Base-by-base conservation (phyloP, 2,797 vertebrate species). In the Miichthys miiuy region DNA sequence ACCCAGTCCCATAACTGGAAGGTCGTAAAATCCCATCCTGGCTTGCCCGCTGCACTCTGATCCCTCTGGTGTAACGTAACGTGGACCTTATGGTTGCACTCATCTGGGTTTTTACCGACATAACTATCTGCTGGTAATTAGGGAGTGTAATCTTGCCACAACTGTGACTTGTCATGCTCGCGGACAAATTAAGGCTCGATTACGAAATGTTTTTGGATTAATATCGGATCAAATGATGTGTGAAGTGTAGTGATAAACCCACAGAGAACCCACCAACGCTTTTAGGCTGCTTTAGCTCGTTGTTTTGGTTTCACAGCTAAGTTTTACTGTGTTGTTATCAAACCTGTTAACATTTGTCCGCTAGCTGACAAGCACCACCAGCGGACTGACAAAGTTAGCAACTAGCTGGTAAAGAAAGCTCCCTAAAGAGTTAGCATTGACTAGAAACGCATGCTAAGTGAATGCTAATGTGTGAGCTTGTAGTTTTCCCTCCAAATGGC, bases 21-120 rank as follows among this genome's bases (percentile, higher is more conserved):
- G 82, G 75, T 82, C 60, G 65, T 80, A 71, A 87, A 82, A 79
- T 76, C 75, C 77, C 77, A 75, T 82, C 82, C 66, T 63, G 79
- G 66, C 84, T 34, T 27, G 66, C 80, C 67, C 2, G 1, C 83
- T 77, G 75, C 55, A 66, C 62, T 67, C 68, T 61, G 74, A 79
- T 72, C 72, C 80, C 81, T 55, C 71, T 13, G 67, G 2, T 56
- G 61, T 79, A 67, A 83, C 47, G 54, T 46, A 67, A 83, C 47
- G 57, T 46, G 52, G 68, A 77, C 62, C 75, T 16, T 5, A 44
- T 75, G 87, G 60, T 57, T 63, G 47, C 70, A 34, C 58, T 88
- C 84, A 52, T 60, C 54, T 62, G 2, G 51, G 17, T 68, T 56
- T 47, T 70, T 20, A 50, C 67, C 23, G 58, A 63, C 70, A 63